Evolutionary conservation across 2,113 vertebrate genomes (phyloP), one percentile per base, ranked within the genome.

Genomic region (Acrocephalus kingi): DNA sequence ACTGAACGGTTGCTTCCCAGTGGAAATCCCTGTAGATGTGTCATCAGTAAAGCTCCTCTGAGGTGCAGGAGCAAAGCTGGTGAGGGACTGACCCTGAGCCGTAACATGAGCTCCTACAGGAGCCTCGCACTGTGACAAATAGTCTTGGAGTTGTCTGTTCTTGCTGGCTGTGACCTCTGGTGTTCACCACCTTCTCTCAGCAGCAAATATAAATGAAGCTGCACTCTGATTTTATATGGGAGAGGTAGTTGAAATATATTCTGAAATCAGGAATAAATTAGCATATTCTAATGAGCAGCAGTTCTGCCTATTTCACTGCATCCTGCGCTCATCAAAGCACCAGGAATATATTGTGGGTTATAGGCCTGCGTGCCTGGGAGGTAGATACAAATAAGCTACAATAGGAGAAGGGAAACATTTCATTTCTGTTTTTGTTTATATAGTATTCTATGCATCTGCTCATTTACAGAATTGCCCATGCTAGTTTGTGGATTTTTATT

Each of bases 51-150:
- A 56, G 48, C 56, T 75, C 10, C 0, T 46, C 30, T 43, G 33
- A 75, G n/a, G 24, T 72, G 31, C n/a, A 54, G 0, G 2, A 76
- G 4, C 28, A 45, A 39, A 84, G n/a, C n/a, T 69, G 55, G 10
- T 5, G 4, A 7, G 23, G 23, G 4, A 13, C 72, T 62, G 72
- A 23, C 37, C 62, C n/a, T 0, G 0, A 37, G 28, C 52, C 7
- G 6, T 43, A 55, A 11, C 0, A 0, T 46, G 48, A 71, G 77
- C 28, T 87, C 49, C 35, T 10, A 3, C 18, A 56, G 66, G 52
- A 74, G 39, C 58, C 48, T 51, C 37, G 4, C 66, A 28, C 37
- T 0, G 1, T 1, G 6, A 25, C 0, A 4, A 27, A 7, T 11
- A 7, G 45, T 30, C 54, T 48, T 56, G 27, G 41, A 39, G 46